Evolutionary conservation across 2,113 vertebrate genomes (phyloP), one percentile per base, ranked within the genome.

Genomic region (Pluvianellus socialis): DNA sequence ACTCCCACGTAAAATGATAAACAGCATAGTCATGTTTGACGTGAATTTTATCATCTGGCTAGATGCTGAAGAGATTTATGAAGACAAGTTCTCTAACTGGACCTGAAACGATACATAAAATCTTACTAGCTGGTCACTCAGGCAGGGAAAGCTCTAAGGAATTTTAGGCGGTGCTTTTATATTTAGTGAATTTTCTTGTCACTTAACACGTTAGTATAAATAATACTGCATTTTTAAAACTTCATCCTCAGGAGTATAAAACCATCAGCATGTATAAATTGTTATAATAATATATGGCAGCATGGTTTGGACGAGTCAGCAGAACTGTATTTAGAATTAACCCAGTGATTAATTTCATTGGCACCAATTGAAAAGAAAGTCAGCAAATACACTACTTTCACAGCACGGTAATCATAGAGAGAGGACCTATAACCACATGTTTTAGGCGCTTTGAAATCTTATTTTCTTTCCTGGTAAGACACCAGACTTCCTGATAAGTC

Each of bases 291-390:
- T 67, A 62, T 33, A 86, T 47, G 68, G 71, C 88, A 96, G 56
- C 62, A 91, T 2, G 45, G 71, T 86, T 95, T 65, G 45, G 61
- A 61, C 13, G 0, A 92, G 80, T 95, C 97, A 96, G 97, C 96
- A 95, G 79, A 96, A 88, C 38, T 76, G 67, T 50, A 88, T 80
- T 94, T 92, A 74, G 66, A 92, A 95, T 95, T 96, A 98, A 97
- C 63, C 11, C 38, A 74, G 38, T 95, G 83, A 92, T 97, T 94
- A 86, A 95, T 86, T 90, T 83, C 84, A 93, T 76, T 96, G 82
- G 80, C 83, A 94, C 59, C 62, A 95, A 67, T 5, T 61, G 79
- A 79, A 93, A 49, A 76, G 53, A 47, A 79, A 83, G 73, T 88
- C 91, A 96, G 84, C 62, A 92, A 91, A 87, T 44, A 35, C 27